Evolutionary conservation across 2,888 invertebrate genomes (phyloP).

Genomic region (Sarcophaga variegata): DNA sequence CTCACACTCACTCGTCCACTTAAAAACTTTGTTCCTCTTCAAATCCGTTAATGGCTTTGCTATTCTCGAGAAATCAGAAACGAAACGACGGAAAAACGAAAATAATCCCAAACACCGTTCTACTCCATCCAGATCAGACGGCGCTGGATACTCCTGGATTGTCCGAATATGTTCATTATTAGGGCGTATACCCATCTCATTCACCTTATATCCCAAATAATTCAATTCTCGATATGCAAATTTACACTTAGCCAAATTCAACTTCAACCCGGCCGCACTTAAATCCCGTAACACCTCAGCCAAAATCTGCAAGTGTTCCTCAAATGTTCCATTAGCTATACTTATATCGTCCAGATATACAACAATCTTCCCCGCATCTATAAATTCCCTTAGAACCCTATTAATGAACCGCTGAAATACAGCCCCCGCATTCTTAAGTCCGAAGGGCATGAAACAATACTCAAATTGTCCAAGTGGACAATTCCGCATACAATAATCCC

Average conservation of each 20-base stretch:
- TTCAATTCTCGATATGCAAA: slow-evolving; percentile 37
- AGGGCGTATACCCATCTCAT: slow-evolving; percentile 36
- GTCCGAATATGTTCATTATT: slow-evolving; percentile 25
- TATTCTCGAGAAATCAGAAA: slow-evolving; percentile 71
- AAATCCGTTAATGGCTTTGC: slow-evolving; percentile 70
- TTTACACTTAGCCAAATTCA: slow-evolving; percentile 18
- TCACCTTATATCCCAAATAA: slow-evolving; percentile 52
- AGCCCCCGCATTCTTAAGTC: no score
- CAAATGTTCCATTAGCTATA: not conserved
- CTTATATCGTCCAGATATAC: not conserved
- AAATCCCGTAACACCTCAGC: not conserved
- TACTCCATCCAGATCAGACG: not conserved
- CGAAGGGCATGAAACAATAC: slow-evolving; percentile 11
- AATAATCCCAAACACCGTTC: slow-evolving; percentile 12
- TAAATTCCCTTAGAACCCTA: not conserved
- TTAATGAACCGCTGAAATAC: no score
- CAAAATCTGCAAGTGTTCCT: slow-evolving; percentile 16
- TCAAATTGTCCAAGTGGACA: slow-evolving; percentile 30
- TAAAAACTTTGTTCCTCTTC: not conserved
- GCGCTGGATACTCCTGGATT: slow-evolving; percentile 7
- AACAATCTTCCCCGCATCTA: slow-evolving; percentile 30
- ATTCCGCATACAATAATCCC: no score
- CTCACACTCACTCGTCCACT: slow-evolving; percentile 5
- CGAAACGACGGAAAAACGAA: slow-evolving; percentile 47
- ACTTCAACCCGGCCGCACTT: not conserved